A percentile compares a stretch with the other conserved stretches of the same genome.
Evolutionary conservation across 2,888 invertebrate genomes (phyloP).

Genomic region (Xylota segnis): DNA sequence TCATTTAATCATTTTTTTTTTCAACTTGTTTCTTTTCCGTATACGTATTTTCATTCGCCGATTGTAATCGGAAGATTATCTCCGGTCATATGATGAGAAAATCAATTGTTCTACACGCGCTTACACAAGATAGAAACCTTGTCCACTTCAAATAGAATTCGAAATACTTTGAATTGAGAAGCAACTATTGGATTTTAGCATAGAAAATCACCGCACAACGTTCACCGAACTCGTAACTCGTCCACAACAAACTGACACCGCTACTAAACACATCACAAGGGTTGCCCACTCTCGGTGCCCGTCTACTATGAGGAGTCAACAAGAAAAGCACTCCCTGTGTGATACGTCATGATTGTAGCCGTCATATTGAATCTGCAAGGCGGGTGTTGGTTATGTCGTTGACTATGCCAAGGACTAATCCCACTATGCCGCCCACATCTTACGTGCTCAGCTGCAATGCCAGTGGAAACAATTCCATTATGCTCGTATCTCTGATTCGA

Average conservation of each 20-base stretch:
- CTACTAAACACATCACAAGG: conserved; percentile 38
- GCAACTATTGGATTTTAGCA: conserved; percentile 4
- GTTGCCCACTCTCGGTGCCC: conserved; percentile 38
- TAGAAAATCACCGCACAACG: conserved; percentile 10
- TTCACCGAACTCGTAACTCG: conserved; percentile 59
- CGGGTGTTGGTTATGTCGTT: conserved; percentile 52
- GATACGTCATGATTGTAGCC: conserved; percentile 60
- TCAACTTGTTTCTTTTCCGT: conserved; percentile 9
- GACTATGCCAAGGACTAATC: conserved; percentile 57
- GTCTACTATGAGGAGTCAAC: conserved; percentile 15
- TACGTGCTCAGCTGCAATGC: conserved; percentile 8
- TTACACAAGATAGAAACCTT: not conserved
- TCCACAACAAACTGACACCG: conserved; percentile 67
- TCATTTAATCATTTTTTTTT: not conserved
- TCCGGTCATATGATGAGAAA: conserved; percentile 23
- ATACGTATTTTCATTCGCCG: not conserved
- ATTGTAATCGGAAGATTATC: conserved; percentile 13
- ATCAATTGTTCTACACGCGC: conserved; percentile 23
- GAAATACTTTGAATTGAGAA: not conserved
- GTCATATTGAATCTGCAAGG: conserved; percentile 9
- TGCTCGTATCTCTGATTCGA: conserved; percentile 19
- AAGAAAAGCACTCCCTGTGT: conserved; percentile 21
- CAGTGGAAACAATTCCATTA: conserved; percentile 29
- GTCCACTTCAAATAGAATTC: not conserved
- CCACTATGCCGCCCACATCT: conserved; percentile 33